Conservation (phyloP, 2,888 invertebrate genomes). For the Actias luna region DNA sequence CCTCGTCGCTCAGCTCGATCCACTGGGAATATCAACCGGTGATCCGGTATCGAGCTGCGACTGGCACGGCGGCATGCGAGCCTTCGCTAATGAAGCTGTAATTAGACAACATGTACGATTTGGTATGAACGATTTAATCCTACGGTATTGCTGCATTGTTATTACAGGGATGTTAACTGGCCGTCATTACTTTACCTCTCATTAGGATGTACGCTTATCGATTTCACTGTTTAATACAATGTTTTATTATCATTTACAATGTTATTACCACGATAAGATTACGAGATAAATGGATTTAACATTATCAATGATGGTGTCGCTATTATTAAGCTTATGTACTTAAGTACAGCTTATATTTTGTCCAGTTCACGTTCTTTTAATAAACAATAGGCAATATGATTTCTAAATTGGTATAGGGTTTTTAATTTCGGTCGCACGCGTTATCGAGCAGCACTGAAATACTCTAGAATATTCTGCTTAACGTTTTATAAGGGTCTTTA, state of each 20-base stretch:
- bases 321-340: neutral
- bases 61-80: conserved; percentile 76
- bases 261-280: conserved; percentile 1
- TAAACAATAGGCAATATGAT: conserved; percentile 32
- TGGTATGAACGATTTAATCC: conserved; percentile 61
- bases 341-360: neutral
- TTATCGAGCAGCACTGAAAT: conserved; percentile 34
- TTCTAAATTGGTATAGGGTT: conserved; percentile 45
- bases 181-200: conserved; percentile 9
- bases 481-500: conserved; percentile 30
- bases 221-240: neutral
- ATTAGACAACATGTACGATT: conserved; percentile 80
- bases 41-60: conserved; percentile 80
- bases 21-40: conserved; percentile 92
- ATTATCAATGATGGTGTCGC: conserved; percentile 7
- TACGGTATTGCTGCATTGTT: conserved; percentile 45
- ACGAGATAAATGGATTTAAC: conserved; percentile 14
- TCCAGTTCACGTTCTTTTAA: conserved; percentile 33
- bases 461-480: conserved; percentile 23
- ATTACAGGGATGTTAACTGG: conserved; percentile 53
- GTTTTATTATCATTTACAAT: neutral
- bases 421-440: conserved; percentile 49
- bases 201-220: neutral
- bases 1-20: conserved; percentile 95
- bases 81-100: conserved; percentile 77